Evolutionary conservation across 2,888 invertebrate species (phyloP).

Genomic region (Drosophila mimetica): DNA sequence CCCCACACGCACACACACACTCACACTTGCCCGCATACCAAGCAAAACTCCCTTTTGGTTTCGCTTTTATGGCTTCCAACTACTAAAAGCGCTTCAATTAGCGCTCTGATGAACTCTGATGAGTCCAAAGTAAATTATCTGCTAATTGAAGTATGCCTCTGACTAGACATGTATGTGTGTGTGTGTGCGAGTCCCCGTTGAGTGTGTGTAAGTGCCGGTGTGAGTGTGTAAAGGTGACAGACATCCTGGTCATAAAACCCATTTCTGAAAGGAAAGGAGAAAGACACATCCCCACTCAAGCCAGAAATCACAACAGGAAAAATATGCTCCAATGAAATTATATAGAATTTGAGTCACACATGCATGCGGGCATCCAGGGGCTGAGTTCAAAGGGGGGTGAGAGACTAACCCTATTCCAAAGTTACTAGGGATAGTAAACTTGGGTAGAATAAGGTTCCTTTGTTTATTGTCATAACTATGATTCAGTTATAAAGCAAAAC

Average conservation of each 20-base stretch:
- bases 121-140: conserved; percentile 72
- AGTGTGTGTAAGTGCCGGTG: neutral
- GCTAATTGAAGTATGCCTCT: conserved; percentile 69
- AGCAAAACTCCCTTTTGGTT: conserved; percentile 13
- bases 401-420: neutral
- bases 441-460: too few species aligned
- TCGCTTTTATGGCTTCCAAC: conserved; percentile 63
- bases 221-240: conserved; percentile 19
- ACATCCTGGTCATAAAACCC: conserved; percentile 36
- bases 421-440: too few species aligned
- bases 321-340: conserved; percentile 46
- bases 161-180: conserved; percentile 4
- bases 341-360: conserved; percentile 27
- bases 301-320: conserved; percentile 55
- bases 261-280: conserved; percentile 4
- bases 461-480: too few species aligned
- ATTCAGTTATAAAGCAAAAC: neutral
- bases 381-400: neutral
- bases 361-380: conserved; percentile 8
- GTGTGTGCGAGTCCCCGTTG: neutral
- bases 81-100: conserved; percentile 72
- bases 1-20: conserved; percentile 9
- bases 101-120: conserved; percentile 73
- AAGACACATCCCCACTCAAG: neutral
- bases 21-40: conserved; percentile 13